Base-by-base conservation (phyloP, 2,888 invertebrate species). In the Norana najaformis region DNA sequence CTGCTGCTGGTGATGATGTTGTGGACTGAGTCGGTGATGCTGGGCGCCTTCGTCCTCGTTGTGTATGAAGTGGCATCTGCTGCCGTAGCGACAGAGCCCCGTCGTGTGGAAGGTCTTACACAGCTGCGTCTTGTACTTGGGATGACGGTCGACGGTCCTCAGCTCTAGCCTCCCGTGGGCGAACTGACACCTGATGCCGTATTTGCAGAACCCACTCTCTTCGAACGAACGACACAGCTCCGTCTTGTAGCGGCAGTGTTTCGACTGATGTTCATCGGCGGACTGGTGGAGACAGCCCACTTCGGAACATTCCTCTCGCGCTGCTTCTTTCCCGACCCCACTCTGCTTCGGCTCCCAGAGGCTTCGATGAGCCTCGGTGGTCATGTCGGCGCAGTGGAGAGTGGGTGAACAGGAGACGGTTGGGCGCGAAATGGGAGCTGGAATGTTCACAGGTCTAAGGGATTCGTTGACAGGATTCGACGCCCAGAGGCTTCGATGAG, bases 141-240 rank as follows among this genome's bases (percentile, higher is more conserved):
- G 99, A 95, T 99, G 99, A 93, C 99, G 97, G 93, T 97, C 97
- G 93, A 99, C 96, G 93, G 97, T 97, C 92, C 99, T 96, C 93
- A 99, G 96, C 95, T 99, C 99, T 94, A 97, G 96, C 93, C 96
- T 96, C 90, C 99, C 99, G 95, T 99, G 99, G 16, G 99, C 99
- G 95, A 99, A 99, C 95, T 99, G 99, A 94, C 94, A 99, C 96
- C 99, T 98, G 95, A 99, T 99, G 91, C 99, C 99, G 95, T 99
- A 99, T 95, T 99, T 99, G 96, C 99, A 99, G 91, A 93, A 93
- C 88, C 95, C 94, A 93, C 97, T 97, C 93, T 99, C 99, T 95
- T 98, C 98, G 95, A 97, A 99, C 47, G 98, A 98, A 93, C 99
- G 96, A 95, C 99, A 99, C 93, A 99, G 96, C 95, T 99, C 99